Base-by-base conservation (phyloP, 2,113 vertebrate genomes). In the Galemys pyrenaicus region DNA sequence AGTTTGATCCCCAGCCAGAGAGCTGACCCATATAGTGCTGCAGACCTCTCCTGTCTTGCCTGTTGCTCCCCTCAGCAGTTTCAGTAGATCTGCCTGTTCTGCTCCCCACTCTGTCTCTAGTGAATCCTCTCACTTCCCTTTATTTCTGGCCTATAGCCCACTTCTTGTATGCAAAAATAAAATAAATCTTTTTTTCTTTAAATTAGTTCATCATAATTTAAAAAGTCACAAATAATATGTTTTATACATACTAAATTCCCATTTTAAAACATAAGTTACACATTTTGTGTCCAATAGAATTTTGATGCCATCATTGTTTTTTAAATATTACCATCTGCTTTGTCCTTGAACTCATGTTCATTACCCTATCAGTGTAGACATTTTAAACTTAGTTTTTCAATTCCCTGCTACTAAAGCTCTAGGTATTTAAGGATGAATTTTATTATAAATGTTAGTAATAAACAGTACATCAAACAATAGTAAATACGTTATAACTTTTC, bases 191-290 rank as follows among this genome's bases (percentile, higher is more conserved):
- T 44, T 44, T 44, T n/a, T n/a, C n/a, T n/a, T n/a, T 92, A 65
- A 73, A 75, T 88, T 80, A 89, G 26, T 68, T 90, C 24, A 85
- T 81, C n/a, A 54, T 68, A 78, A 84, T 83, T 95, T 92, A 92
- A 96, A 68, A 81, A 37, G 16, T 79, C 90, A 37, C n/a, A 88
- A 90, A 77, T 56, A 70, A 79, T 56, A 6, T 54, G 88, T 93
- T 90, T 80, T 37, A 58, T 93, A 30, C 64, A 39, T 73, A 56
- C 70, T 92, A 67, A 92, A 65, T 35, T 96, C 20, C 70, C 46
- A 67, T 79, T 78, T 58, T 84, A 91, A 87, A 88, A 46, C 64
- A 79, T 70, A 95, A 89, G 17, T 83, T 77, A 75, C 46, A 20
- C 22, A 91, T 81, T 92, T 73, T 89, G 37, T 77, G 75, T 51